Conservation (phyloP, 1,140 invertebrate species). For the Drosophila oshimai region DNA sequence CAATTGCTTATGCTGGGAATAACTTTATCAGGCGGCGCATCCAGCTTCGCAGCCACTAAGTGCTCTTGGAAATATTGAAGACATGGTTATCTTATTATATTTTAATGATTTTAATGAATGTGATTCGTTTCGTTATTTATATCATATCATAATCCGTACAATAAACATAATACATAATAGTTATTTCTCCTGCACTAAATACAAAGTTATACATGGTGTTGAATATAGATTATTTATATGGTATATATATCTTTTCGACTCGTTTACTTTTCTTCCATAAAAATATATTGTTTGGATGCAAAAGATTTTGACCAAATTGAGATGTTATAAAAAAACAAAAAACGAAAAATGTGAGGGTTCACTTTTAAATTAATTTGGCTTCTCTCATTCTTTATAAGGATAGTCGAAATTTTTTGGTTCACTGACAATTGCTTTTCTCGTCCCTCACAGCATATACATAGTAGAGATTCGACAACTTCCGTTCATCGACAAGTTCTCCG, state of each 20-base stretch:
- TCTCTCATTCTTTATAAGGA: not conserved
- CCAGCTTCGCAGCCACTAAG: conserved; percentile 27
- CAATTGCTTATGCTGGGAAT: conserved; percentile 11
- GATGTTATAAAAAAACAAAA: not conserved
- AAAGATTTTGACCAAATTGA: conserved; percentile 5
- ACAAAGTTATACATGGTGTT: conserved; percentile 54
- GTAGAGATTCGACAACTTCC: conserved; percentile 13
- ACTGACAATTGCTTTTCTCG: conserved; percentile 2
- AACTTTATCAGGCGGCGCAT: conserved; percentile 20
- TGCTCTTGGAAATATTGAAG: not conserved
- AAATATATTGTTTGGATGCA: conserved; percentile 15
- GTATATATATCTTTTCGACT: conserved; percentile 40
- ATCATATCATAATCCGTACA: conserved; percentile 58
- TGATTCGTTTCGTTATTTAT: conserved; percentile 58
- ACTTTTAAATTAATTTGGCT: conserved; percentile 31
- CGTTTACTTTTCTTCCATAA: conserved; percentile 10
- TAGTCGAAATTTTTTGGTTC: conserved; percentile 8
- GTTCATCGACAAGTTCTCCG: not conserved
- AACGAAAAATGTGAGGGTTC: not conserved
- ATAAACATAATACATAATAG: conserved; percentile 74
- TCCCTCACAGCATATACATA: conserved; percentile 11
- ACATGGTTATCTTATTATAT: conserved; percentile 2
- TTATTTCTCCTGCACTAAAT: conserved; percentile 42
- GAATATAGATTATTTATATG: conserved; percentile 66
- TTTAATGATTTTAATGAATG: conserved; percentile 67